phyloP scores from a whole-genome alignment of 2,797 vertebrate genomes.

The Pangasius sanitwongsei region DNA sequence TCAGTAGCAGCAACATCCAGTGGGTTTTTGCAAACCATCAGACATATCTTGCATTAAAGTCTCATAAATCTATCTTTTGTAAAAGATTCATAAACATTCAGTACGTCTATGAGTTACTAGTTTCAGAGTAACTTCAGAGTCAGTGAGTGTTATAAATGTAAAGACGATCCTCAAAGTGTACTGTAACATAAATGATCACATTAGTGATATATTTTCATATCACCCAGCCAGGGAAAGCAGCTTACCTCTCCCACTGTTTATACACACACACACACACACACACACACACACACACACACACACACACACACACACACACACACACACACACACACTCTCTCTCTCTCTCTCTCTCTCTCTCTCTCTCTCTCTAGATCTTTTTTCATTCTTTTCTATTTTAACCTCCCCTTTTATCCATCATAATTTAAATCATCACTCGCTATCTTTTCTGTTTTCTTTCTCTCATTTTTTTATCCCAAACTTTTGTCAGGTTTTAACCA shows the following conservation, averaged over 20 bases:
- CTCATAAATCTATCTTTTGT: background rate
- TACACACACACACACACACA: too few species aligned
- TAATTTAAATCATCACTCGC: background rate
- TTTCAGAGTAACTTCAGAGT: background rate
- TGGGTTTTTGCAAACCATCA: background rate
- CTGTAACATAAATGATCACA: background rate
- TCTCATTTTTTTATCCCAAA: background rate
- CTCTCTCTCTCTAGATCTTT: background rate
- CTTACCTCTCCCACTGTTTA: background rate
- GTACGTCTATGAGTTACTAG: background rate
- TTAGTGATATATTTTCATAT: background rate
- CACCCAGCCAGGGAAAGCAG: background rate
- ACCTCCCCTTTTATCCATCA: background rate
- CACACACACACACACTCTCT: too few species aligned
- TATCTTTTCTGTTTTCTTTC: background rate
- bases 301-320: too few species aligned
- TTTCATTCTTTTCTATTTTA: background rate
- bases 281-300: too few species aligned
- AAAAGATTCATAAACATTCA: background rate
- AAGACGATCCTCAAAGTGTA: background rate
- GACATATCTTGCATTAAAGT: background rate
- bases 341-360: background rate
- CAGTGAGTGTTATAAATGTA: background rate
- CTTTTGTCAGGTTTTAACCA: background rate
- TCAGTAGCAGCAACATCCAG: background rate